Percentiles rank a stretch among this genome's conserved stretches.
Evolutionary conservation across 2,888 invertebrate species (phyloP).

Genomic region (Drosophila putrida): DNA sequence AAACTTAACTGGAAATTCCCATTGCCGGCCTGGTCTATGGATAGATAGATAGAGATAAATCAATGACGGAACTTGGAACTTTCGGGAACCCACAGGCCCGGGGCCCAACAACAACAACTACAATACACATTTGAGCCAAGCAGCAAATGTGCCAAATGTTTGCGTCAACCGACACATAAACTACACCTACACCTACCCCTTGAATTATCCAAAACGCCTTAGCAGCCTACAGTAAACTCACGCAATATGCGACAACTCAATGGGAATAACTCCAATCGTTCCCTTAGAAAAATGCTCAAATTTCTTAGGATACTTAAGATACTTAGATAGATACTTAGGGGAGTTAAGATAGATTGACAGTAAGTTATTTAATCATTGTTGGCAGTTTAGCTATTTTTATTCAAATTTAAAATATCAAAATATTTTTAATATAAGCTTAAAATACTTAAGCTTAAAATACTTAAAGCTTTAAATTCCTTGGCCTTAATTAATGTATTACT

Average conservation of each 20-base stretch:
- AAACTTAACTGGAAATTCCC: conserved; percentile 12
- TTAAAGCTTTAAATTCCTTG: too few relatives aligned
- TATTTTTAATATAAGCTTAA: too few relatives aligned
- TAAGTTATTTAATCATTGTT: not conserved
- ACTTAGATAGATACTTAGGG: too few relatives aligned
- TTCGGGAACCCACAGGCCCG: conserved; percentile 15
- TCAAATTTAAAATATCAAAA: not conserved
- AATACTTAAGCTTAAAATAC: too few relatives aligned
- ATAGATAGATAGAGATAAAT: conserved; percentile 56
- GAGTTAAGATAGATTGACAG: too few relatives aligned
- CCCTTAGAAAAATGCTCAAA: not conserved
- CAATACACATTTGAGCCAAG: conserved; percentile 1
- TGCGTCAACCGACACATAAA: conserved; percentile 3
- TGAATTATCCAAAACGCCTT: not conserved
- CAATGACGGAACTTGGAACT: conserved; percentile 47
- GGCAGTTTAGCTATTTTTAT: not conserved
- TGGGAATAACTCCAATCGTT: not conserved
- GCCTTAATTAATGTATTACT: too few relatives aligned
- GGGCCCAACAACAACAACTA: not conserved
- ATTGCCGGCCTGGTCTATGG: conserved; percentile 3
- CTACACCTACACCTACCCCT: conserved; percentile 2
- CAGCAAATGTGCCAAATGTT: conserved; percentile 19
- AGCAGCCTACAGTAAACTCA: conserved; percentile 27
- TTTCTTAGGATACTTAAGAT: too few relatives aligned
- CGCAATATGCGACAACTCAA: not conserved